Evolutionary conservation across 1,140 invertebrate genomes (phyloP).

Genomic region (Bilobella aurantiaca): DNA sequence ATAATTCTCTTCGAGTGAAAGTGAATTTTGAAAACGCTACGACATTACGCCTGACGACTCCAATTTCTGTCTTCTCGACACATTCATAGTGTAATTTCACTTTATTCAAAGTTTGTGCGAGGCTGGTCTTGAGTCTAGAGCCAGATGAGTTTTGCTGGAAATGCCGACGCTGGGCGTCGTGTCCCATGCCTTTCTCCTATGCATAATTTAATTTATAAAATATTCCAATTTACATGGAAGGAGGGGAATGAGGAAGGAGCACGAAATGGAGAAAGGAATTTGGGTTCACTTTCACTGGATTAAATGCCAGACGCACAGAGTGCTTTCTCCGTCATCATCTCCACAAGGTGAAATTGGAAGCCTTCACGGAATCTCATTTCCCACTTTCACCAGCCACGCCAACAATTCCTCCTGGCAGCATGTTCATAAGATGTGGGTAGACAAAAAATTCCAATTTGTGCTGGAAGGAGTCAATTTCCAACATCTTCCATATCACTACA

Average conservation of each 20-base stretch:
- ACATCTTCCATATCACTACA: no score
- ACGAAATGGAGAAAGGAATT: conserved; percentile 3
- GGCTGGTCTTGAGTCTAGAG: neutral
- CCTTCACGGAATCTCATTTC: neutral
- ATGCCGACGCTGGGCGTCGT: neutral
- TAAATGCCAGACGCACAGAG: neutral
- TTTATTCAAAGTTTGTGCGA: neutral
- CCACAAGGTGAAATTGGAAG: neutral
- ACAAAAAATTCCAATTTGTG: no score
- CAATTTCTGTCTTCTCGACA: neutral
- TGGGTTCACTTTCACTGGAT: conserved; percentile 1
- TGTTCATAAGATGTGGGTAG: no score
- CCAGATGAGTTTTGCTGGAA: neutral
- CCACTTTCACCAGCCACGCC: neutral
- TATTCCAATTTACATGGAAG: conserved; percentile 5
- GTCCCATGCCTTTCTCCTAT: neutral
- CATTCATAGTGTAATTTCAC: conserved; percentile 3
- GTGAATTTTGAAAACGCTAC: no score
- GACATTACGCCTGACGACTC: neutral
- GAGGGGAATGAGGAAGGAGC: neutral
- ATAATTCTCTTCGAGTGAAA: no score
- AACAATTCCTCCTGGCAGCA: no score
- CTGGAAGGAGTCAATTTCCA: no score
- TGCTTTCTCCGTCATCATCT: neutral
- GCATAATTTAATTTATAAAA: conserved; percentile 9